phyloP scores from a whole-genome alignment of 1,140 invertebrate species.

The Drosophila arizonae region DNA sequence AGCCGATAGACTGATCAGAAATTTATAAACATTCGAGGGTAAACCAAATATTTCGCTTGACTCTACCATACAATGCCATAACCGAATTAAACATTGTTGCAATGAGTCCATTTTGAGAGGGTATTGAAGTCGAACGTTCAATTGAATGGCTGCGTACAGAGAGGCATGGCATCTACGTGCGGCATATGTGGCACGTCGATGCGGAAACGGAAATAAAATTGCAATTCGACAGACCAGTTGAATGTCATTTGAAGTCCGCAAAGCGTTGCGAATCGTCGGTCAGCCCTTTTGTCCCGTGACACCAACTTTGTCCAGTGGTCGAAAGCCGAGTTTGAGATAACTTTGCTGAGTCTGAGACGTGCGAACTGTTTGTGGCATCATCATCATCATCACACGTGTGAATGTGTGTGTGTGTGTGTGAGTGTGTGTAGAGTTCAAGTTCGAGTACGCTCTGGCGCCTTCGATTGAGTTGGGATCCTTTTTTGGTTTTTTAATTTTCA shows the following conservation, averaged over 20 bases:
- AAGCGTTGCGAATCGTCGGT: constrained; percentile 62
- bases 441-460: constrained; percentile 10
- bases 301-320: constrained; percentile 3
- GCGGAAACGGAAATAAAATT: constrained; percentile 73
- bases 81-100: no score
- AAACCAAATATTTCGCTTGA: no score
- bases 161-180: constrained; percentile 12
- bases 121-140: constrained; percentile 17
- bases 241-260: constrained; percentile 55
- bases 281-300: constrained; percentile 34
- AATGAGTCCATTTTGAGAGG: not conserved
- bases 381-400: constrained; percentile 26
- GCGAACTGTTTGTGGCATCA: constrained; percentile 55
- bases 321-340: not conserved
- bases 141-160: constrained; percentile 31
- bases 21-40: no score
- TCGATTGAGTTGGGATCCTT: constrained; percentile 3
- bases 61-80: no score
- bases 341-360: constrained; percentile 21
- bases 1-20: no score
- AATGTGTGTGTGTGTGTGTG: not conserved
- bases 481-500: constrained; percentile 62
- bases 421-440: constrained; percentile 6
- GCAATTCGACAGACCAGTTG: constrained; percentile 71
- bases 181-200: constrained; percentile 47